Conservation (phyloP, 2,888 invertebrate species). For the Notocelia uddmanniana region DNA sequence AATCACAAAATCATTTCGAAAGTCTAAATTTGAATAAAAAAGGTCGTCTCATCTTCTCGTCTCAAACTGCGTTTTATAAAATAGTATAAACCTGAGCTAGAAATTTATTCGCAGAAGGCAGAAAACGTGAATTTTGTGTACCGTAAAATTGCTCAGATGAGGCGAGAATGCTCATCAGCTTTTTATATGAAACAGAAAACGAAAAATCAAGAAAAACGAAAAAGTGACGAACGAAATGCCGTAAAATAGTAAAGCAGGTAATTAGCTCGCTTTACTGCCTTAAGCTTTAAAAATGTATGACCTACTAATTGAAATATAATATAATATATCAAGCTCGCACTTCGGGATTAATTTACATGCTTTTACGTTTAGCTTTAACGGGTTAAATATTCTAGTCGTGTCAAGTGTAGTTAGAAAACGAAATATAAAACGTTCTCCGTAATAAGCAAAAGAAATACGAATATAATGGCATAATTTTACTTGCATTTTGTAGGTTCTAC, state of each 20-base stretch:
- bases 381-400: not conserved
- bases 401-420: not conserved
- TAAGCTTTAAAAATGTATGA: slow-evolving; percentile 12
- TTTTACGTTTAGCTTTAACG: not conserved
- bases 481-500: not conserved
- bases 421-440: not conserved
- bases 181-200: slow-evolving; percentile 31
- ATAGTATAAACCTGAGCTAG: slow-evolving; percentile 2
- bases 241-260: slow-evolving; percentile 21
- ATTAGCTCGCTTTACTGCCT: slow-evolving; percentile 26
- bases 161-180: slow-evolving; percentile 31
- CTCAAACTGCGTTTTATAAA: slow-evolving; percentile 6
- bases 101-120: not conserved
- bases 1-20: too few species aligned
- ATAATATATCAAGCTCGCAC: not conserved
- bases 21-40: not conserved
- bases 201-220: not conserved
- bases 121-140: slow-evolving; percentile 25
- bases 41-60: not conserved
- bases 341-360: not conserved
- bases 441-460: not conserved
- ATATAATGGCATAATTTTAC: not conserved
- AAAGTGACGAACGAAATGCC: slow-evolving; percentile 27
- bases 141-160: slow-evolving; percentile 30
- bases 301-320: not conserved